Percentiles rank a stretch among this genome's conserved stretches.
Evolutionary conservation across 2,113 vertebrate genomes (phyloP).

Genomic region (Origma solitaria): DNA sequence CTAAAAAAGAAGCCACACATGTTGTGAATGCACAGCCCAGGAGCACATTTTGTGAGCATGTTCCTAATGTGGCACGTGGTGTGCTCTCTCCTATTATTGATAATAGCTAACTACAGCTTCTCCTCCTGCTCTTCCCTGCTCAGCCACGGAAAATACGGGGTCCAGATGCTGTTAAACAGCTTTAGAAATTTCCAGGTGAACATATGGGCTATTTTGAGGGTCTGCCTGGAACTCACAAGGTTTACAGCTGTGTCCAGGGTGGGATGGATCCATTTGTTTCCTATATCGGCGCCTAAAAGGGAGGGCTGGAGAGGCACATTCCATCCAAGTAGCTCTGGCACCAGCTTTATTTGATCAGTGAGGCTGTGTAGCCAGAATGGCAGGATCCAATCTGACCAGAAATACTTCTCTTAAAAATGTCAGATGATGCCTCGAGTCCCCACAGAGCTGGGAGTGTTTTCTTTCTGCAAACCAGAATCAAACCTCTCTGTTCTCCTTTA

Average conservation of each 20-base stretch:
- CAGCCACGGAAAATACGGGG: not conserved
- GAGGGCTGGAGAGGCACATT: not conserved
- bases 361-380: not conserved
- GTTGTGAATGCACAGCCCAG: not conserved
- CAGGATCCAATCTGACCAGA: not conserved
- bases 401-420: not conserved
- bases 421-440: not conserved
- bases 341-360: not conserved
- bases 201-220: not conserved
- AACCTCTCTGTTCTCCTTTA: not conserved
- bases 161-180: not conserved
- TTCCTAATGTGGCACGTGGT: not conserved
- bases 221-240: not conserved
- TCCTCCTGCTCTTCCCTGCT: not conserved
- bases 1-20: constrained; percentile 38
- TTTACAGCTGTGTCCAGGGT: not conserved
- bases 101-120: not conserved
- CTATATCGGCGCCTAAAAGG: not conserved
- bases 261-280: not conserved
- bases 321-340: not conserved
- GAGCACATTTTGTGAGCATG: not conserved
- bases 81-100: not conserved
- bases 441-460: not conserved
- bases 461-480: not conserved
- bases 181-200: not conserved